These are phyloP conservation scores for Rotaria socialis DNA, from an alignment of 2,888 invertebrate species.

Conservation along the genomic window DNA sequence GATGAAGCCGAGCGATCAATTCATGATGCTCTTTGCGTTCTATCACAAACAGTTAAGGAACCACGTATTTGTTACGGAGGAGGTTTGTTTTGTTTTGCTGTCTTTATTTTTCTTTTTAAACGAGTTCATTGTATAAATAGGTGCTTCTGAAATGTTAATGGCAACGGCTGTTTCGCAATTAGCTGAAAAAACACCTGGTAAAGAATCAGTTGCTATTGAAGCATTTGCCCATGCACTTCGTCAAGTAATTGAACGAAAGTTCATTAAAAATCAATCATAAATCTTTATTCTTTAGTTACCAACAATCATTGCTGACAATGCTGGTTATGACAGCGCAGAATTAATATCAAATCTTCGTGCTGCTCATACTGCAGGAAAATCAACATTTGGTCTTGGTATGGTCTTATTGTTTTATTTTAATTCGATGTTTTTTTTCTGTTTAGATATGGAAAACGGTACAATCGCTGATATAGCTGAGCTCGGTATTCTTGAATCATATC, in stretches of 20 bases:
- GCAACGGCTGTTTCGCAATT: slow-evolving; percentile 79
- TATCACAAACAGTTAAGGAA: slow-evolving; percentile 88
- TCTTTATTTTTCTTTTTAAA: too few species aligned
- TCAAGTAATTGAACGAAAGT: slow-evolving; percentile 43
- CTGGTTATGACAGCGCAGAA: slow-evolving; percentile 93
- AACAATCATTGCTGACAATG: slow-evolving; percentile 94
- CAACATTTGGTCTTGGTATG: slow-evolving; percentile 73
- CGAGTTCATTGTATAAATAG: slow-evolving; percentile 2
- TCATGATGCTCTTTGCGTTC: slow-evolving; percentile 94
- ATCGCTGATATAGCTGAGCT: slow-evolving; percentile 82
- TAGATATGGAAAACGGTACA: slow-evolving; percentile 81
- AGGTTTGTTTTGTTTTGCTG: slow-evolving; percentile 62
- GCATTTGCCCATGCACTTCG: slow-evolving; percentile 80
- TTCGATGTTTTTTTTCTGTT: not conserved
- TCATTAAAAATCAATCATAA: not conserved
- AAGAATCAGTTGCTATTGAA: slow-evolving; percentile 94
- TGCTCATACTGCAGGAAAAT: slow-evolving; percentile 76
- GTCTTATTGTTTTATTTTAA: slow-evolving; percentile 45
- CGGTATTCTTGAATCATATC: slow-evolving; percentile 92
- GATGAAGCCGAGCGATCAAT: slow-evolving; percentile 97
- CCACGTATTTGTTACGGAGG: slow-evolving; percentile 85
- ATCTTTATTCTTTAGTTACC: slow-evolving; percentile 67
- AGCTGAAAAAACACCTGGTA: slow-evolving; percentile 83
- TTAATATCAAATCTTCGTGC: slow-evolving; percentile 85
- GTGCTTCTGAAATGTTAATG: slow-evolving; percentile 83